Conservation (phyloP, 2,888 invertebrate species). For the Pyralis farinalis region DNA sequence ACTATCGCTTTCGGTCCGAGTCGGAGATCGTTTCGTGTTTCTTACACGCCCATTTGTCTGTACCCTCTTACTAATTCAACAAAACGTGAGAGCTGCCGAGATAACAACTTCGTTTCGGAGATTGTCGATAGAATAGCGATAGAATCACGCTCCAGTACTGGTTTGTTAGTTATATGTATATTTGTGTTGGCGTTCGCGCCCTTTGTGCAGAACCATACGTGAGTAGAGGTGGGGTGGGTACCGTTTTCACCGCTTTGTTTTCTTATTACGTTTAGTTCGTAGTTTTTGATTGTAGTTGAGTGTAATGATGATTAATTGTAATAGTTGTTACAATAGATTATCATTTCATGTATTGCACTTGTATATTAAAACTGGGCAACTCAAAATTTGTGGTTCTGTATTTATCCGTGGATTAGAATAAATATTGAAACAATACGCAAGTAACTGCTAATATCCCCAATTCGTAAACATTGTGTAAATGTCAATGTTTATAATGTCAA, state of each 20-base stretch:
- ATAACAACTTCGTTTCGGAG: conserved; percentile 54
- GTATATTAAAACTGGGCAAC: too few species aligned
- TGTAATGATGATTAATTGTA: not conserved
- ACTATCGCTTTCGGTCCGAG: conserved; percentile 64
- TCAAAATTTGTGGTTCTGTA: too few species aligned
- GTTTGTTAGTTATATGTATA: not conserved
- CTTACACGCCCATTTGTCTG: conserved; percentile 60
- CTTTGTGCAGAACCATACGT: conserved; percentile 4
- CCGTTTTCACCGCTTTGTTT: conserved; percentile 8
- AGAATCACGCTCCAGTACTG: conserved; percentile 12
- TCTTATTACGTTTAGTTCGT: conserved; percentile 18
- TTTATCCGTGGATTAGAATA: too few species aligned
- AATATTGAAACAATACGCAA: too few species aligned
- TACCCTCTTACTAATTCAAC: conserved; percentile 72
- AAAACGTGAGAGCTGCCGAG: conserved; percentile 54
- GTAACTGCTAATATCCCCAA: too few species aligned
- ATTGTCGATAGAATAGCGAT: conserved; percentile 46
- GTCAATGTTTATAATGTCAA: too few species aligned
- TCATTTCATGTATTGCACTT: too few species aligned
- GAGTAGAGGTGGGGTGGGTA: conserved; percentile 1
- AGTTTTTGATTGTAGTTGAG: not conserved
- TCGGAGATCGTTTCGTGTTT: conserved; percentile 56
- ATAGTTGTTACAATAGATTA: too few species aligned
- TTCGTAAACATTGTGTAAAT: too few species aligned
- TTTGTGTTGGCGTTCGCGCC: not conserved